Base-by-base conservation (phyloP, 1,140 invertebrate species). In the Hyles euphorbiae region DNA sequence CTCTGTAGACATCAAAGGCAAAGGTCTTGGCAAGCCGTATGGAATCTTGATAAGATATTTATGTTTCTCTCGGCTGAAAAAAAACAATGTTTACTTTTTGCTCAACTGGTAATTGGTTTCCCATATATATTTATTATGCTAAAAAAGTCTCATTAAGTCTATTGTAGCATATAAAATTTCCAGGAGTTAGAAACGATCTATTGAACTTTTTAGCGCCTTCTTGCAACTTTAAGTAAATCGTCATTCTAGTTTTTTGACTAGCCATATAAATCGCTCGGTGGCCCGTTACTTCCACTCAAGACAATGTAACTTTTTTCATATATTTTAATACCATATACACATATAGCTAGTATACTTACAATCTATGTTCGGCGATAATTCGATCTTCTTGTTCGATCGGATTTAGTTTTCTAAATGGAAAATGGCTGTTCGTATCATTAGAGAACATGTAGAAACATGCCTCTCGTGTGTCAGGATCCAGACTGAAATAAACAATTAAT, bases 381-480 rank as follows among this genome's bases (percentile, higher is more conserved):
- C 74, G 76, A 49, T 87, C 84, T 45, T 84, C 82, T 8, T 70
- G 8, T 60, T 84, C 80, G 43, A 77, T 80, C 3, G 63, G 53
- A 12, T 76, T 84, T 40, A 78, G 52, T 34, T 70, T 72, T 5
- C 67, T 61, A 10, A 34, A 49, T 3, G 34, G 57, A 3, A 72
- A 58, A 34, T 68, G 50, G 6, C 56, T 63, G 44, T 72, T 64
- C 2, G 60, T 67, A 9, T 72, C 66, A 22, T 69, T 68, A 0
- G 72, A 47, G 2, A 67, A 49, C 7, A 64, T 61, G 43, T 72
- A 79, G 58, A 76, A 87, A 44, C 74, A 83, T 0, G 75, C 63
- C 58, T 73, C 58, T 2, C 83, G 74, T 36, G 68, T 71, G 51
- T 87, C 83, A 3, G 83, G 81, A 58, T 83, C 78, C 0, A 80